Evolutionary conservation across 2,113 vertebrate species (phyloP), one percentile per base, ranked within the genome.

Genomic region (Megalops atlanticus): DNA sequence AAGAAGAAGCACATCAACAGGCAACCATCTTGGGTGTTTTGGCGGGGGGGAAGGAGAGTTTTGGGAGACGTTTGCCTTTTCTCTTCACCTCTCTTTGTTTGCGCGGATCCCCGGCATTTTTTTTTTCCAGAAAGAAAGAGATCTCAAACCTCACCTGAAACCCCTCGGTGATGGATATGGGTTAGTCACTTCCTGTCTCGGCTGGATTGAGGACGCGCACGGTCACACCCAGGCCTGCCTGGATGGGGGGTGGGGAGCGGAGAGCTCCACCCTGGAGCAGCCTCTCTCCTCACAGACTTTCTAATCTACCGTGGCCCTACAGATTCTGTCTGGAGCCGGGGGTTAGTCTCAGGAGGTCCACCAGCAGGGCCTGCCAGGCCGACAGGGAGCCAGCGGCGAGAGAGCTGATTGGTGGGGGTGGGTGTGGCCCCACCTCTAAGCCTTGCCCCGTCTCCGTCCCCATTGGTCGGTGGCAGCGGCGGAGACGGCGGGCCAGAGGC

Each of bases 171-270:
- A n/a, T n/a, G n/a, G n/a, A n/a, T 74, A 71, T 31, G 12, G 33
- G 69, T 31, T 68, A 21, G 58, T 33, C 40, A 38, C 82, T 74
- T 78, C 74, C 80, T 80, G 73, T 81, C 78, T 41, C 38, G 35
- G n/a, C 77, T 21, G 52, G 40, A 79, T 47, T 74, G 52, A 82
- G 41, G 21, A 77, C 88, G 90, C 89, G 92, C 89, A 81, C 91
- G 90, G 90, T 89, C 83, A 94, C 94, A 94, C 94, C 95, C 95
- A 97, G 97, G 95, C 96, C 96, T 93, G 97, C 97, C 96, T 96
- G 95, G 96, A 96, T 94, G 94, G 85, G 87, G 69, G 86, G 92
- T 93, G 89, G 83, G 79, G 27, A 64, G 58, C 14, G 49, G 24
- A 35, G 31, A 43, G 89, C 88, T 92, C 85, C 69, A 89, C 85